Evolutionary conservation across 2,888 invertebrate species (phyloP).

Genomic region (Drosophila kanekoi): DNA sequence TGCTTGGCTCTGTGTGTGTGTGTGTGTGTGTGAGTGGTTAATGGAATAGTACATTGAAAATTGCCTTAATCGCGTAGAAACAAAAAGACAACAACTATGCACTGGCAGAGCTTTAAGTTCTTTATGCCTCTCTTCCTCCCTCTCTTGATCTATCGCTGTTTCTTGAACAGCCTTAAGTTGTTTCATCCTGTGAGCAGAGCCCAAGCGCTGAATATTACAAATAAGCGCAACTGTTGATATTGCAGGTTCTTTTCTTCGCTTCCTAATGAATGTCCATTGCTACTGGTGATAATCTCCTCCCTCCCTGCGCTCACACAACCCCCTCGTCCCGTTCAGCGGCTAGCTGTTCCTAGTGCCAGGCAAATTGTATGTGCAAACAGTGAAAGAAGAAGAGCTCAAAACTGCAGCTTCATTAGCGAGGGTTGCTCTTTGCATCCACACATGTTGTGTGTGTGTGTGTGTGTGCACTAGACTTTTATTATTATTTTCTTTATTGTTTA

Average conservation of each 20-base stretch:
- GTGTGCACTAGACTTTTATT: slow-evolving; percentile 71
- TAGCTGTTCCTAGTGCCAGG: slow-evolving; percentile 11
- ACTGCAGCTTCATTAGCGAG: slow-evolving; percentile 77
- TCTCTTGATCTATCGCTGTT: background rate
- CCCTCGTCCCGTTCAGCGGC: background rate
- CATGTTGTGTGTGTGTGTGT: slow-evolving; percentile 20
- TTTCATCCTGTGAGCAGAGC: background rate
- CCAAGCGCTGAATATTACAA: slow-evolving; percentile 27
- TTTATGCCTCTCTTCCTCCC: background rate
- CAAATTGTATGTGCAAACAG: slow-evolving; percentile 45
- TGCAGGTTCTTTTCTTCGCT: slow-evolving; percentile 28
- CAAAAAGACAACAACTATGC: slow-evolving; percentile 24
- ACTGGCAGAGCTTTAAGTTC: slow-evolving; percentile 4
- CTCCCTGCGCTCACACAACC: background rate
- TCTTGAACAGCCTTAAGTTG: slow-evolving; percentile 9
- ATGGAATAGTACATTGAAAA: slow-evolving; percentile 55
- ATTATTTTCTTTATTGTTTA: slow-evolving; percentile 79
- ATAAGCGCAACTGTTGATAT: slow-evolving; percentile 32
- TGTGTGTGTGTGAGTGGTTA: slow-evolving; percentile 35
- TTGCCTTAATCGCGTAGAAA: slow-evolving; percentile 41
- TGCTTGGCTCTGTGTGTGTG: slow-evolving; percentile 12
- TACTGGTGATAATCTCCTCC: slow-evolving; percentile 56
- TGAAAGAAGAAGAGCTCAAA: slow-evolving; percentile 33
- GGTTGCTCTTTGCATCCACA: slow-evolving; percentile 59
- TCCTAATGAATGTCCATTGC: slow-evolving; percentile 57